Percentiles rank a stretch among this genome's conserved stretches.
Conservation (phyloP, 1,140 invertebrate species). For the Piezodorus guildinii region DNA sequence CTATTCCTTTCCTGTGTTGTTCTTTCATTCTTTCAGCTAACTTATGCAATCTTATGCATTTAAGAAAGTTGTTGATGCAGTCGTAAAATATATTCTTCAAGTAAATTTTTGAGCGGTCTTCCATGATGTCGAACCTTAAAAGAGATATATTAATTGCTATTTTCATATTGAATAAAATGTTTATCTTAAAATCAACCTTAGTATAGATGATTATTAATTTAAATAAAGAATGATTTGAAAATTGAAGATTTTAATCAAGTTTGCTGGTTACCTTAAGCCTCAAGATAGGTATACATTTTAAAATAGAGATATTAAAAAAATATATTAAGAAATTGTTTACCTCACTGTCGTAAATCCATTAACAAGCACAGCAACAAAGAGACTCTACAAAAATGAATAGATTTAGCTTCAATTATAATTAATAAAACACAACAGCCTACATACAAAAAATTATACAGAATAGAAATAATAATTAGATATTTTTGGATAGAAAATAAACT, state of each 20-base stretch:
- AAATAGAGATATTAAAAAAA: too few species aligned
- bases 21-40: background rate
- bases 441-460: too few species aligned
- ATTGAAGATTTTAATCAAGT: too few species aligned
- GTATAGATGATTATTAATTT: too few species aligned
- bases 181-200: too few species aligned
- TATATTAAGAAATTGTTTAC: background rate
- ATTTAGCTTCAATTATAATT: background rate
- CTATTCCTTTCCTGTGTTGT: background rate
- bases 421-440: background rate
- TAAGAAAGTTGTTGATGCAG: background rate
- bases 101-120: background rate
- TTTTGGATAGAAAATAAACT: too few species aligned
- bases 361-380: constrained; percentile 2
- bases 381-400: background rate
- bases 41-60: background rate
- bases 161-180: too few species aligned
- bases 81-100: background rate
- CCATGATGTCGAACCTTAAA: constrained; percentile 1
- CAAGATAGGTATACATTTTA: too few species aligned
- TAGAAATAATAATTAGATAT: too few species aligned
- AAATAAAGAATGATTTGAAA: too few species aligned
- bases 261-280: too few species aligned
- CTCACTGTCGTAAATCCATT: background rate
- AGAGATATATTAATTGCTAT: background rate